Conservation (phyloP, 1,140 invertebrate species). For the Subanguina moxae region DNA sequence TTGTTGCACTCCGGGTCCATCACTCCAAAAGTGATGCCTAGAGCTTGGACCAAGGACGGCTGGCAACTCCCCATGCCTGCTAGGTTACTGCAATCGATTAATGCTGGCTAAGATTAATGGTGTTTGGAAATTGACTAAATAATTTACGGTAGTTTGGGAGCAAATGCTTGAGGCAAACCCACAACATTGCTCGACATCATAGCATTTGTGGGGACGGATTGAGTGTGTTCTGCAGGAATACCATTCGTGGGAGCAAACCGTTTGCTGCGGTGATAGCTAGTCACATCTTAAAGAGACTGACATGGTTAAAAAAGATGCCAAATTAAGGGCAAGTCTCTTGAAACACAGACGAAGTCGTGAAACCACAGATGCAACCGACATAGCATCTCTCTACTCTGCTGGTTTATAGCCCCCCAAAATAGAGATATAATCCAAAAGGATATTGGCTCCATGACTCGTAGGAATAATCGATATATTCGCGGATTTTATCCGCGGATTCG, state of each 20-base stretch:
- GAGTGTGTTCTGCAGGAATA: neutral
- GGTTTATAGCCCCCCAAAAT: no score
- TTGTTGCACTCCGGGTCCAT: neutral
- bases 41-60: neutral
- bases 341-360: no score
- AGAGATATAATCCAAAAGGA: no score
- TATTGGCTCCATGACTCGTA: no score
- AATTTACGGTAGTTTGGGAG: constrained; percentile 8
- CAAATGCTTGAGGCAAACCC: neutral
- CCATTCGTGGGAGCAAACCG: constrained; percentile 4
- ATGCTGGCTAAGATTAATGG: neutral
- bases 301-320: neutral
- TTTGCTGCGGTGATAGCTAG: neutral
- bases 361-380: no score
- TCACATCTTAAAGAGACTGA: neutral
- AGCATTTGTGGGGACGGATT: neutral
- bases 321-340: no score
- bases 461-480: no score
- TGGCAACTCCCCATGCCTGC: neutral
- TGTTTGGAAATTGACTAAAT: neutral
- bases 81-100: neutral
- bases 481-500: no score
- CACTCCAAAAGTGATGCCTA: neutral
- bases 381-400: no score
- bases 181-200: neutral